Conservation (phyloP, 2,888 invertebrate species). For the Lysandra bellargus region DNA sequence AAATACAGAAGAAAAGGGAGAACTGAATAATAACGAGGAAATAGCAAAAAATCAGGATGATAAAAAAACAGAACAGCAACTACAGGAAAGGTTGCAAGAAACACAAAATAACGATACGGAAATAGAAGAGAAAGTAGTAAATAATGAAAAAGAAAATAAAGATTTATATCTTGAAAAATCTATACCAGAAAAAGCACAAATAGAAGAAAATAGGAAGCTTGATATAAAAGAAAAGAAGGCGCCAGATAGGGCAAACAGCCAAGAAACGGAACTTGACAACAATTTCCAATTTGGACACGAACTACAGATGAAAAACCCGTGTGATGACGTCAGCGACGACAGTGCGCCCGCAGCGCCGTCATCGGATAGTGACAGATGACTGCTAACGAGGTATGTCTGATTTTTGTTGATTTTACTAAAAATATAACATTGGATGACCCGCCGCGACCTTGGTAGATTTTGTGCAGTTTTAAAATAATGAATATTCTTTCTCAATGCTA, state of each 20-base stretch:
- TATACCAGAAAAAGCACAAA: neutral
- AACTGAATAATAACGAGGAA: neutral
- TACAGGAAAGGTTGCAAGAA: neutral
- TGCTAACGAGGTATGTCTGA: neutral
- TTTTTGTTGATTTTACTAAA: neutral
- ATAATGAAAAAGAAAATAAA: neutral
- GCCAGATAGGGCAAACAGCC: neutral
- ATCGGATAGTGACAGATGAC: constrained; percentile 17
- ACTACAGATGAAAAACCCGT: neutral
- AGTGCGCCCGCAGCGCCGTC: neutral
- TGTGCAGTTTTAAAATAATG: neutral
- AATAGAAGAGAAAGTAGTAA: neutral
- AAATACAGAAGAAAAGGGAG: neutral
- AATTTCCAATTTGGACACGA: neutral
- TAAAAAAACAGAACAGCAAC: neutral
- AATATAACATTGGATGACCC: neutral
- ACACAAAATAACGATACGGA: neutral
- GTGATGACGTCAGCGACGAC: neutral
- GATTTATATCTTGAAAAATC: too few relatives aligned
- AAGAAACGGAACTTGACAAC: neutral
- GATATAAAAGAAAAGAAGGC: neutral
- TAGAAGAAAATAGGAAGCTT: neutral
- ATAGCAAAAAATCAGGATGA: neutral
- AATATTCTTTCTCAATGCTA: neutral
- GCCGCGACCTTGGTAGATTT: neutral